Base-by-base conservation (phyloP, 2,888 invertebrate genomes). In the Hypsopygia costalis region DNA sequence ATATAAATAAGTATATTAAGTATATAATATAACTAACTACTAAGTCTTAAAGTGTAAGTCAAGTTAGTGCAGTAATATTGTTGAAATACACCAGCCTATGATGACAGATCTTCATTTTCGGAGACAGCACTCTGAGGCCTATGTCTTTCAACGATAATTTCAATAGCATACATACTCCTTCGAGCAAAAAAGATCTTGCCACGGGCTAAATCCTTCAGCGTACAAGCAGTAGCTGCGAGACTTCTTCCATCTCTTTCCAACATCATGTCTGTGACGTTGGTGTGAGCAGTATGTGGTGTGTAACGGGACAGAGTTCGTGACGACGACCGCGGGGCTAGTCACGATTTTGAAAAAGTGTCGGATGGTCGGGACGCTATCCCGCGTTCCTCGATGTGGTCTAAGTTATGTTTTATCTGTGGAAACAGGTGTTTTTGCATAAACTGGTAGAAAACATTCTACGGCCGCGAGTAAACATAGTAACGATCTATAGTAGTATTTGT, bases 311-410 rank as follows among this genome's bases (percentile, higher is more conserved):
- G 47, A 70, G 68, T 61, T 88, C 88, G 88, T 88, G 88, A 86
- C 79, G 72, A 56, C 57, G 69, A 68, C 74, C 58, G 65, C 68
- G 69, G 75, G 75, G 65, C 80, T 62, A 78, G 88, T 88, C 88
- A 88, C 88, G 88, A 85, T 81, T 81, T 85, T 81, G 81, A 83
- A 88, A 87, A 87, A 85, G 81, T 86, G 83, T 80, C 69, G 79
- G 85, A 71, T 71, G 68, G 53, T 58, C 64, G 65, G 67, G 69
- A 64, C 62, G 60, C 49, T 61, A 64, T 67, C 72, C 52, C 63
- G 70, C 74, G 75, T 72, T 73, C 73, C 69, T 56, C 56, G 62
- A 43, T 34, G 47, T 68, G 76, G 74, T 43, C 42, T 57, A 73
- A 75, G 61, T 44, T 40, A 57, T 39, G 16, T 40, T 31, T 41